phyloP scores from a whole-genome alignment of 2,113 vertebrate species.

The Odontesthes bonariensis region DNA sequence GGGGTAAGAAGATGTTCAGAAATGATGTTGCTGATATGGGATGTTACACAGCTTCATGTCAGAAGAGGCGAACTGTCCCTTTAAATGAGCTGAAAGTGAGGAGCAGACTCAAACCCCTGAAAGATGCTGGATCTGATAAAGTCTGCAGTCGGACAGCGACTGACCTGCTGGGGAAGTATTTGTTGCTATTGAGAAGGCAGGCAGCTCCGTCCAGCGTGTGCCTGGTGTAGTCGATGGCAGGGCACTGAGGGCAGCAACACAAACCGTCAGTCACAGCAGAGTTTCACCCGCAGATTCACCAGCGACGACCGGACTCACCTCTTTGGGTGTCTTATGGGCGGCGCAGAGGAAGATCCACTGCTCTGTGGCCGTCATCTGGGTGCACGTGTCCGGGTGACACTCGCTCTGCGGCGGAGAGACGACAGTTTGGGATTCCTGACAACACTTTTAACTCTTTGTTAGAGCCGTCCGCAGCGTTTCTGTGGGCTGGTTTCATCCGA shows the following conservation, averaged over 20 bases:
- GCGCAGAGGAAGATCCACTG: conserved; percentile 99
- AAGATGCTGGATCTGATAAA: too few relatives aligned
- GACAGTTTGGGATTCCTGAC: background rate
- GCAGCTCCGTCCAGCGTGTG: conserved; percentile 99
- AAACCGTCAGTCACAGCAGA: conserved; percentile 3
- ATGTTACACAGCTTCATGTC: too few relatives aligned
- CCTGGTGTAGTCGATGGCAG: conserved; percentile 98
- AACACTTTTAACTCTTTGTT: too few relatives aligned
- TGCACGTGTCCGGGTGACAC: conserved; percentile 98
- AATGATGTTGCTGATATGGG: too few relatives aligned
- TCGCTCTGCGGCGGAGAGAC: conserved; percentile 85
- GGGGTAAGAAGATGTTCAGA: too few relatives aligned
- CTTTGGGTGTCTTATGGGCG: conserved; percentile 99
- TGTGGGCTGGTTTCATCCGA: too few relatives aligned
- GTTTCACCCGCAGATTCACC: background rate
- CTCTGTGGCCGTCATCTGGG: conserved; percentile 99
- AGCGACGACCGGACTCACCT: conserved; percentile 79
- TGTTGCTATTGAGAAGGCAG: conserved; percentile 99
- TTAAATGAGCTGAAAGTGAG: too few relatives aligned
- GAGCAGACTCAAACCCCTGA: too few relatives aligned
- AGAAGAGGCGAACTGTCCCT: too few relatives aligned
- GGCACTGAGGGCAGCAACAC: conserved; percentile 84
- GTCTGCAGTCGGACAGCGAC: conserved; percentile 1
- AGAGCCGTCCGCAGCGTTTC: too few relatives aligned
- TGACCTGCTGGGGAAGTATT: conserved; percentile 99